These are phyloP conservation scores for Agrilus biguttatus DNA, from an alignment of 2,888 invertebrate species.

Conservation along the genomic window DNA sequence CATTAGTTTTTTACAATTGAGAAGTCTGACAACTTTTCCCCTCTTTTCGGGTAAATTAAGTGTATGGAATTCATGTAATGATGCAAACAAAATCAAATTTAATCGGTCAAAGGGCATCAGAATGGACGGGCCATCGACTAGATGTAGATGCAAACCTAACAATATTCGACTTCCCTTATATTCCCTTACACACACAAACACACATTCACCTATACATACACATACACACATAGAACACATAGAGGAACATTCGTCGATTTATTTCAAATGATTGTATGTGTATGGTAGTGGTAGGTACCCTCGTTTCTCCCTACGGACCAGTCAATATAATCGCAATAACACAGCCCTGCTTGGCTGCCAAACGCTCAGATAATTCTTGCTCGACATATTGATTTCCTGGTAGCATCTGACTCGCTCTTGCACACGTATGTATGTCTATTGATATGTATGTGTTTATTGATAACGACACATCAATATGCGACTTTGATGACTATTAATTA, in stretches of 20 bases:
- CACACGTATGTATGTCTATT: not conserved
- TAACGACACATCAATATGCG: no score
- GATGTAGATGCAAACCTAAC: conserved; percentile 29
- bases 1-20: no score
- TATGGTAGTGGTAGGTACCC: conserved; percentile 14
- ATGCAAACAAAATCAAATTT: conserved; percentile 25
- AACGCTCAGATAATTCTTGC: conserved; percentile 18
- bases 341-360: conserved; percentile 24
- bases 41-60: no score
- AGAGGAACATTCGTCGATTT: conserved; percentile 28
- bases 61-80: conserved; percentile 9
- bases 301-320: conserved; percentile 28
- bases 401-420: not conserved
- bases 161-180: conserved; percentile 26
- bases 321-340: conserved; percentile 37
- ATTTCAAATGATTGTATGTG: conserved; percentile 23
- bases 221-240: conserved; percentile 13
- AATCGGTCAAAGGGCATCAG: conserved; percentile 24
- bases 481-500: no score
- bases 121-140: conserved; percentile 10
- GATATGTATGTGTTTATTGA: no score
- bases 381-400: not conserved
- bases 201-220: not conserved
- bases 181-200: conserved; percentile 6
- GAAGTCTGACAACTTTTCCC: no score